These are phyloP conservation scores for Augochlorella aurata DNA, from an alignment of 2,888 invertebrate genomes.

Conservation along the genomic window DNA sequence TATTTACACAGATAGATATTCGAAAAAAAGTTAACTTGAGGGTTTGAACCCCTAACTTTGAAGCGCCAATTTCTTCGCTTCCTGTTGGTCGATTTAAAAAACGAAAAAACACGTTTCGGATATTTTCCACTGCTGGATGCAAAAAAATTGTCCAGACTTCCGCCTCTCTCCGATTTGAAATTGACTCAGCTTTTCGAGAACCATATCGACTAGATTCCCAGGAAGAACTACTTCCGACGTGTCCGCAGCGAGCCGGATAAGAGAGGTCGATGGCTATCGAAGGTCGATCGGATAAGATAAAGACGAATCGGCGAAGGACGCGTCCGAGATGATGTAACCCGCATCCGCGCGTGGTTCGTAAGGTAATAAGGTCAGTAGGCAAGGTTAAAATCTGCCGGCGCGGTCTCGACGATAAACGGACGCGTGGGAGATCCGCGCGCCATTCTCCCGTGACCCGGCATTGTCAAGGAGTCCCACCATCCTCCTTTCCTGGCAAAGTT, in stretches of 20 bases:
- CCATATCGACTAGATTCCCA: neutral
- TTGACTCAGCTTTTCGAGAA: too few species aligned
- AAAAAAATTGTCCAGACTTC: too few species aligned
- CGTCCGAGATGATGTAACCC: conserved; percentile 52
- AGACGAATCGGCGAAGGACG: conserved; percentile 26
- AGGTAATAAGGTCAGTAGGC: conserved; percentile 74
- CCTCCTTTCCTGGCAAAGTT: conserved; percentile 51
- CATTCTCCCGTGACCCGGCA: conserved; percentile 76
- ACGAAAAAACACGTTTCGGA: too few species aligned
- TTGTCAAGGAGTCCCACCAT: conserved; percentile 73
- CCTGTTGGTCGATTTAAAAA: too few species aligned
- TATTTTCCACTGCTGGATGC: too few species aligned
- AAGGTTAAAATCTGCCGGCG: conserved; percentile 68
- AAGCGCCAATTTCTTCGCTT: too few species aligned
- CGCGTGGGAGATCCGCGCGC: conserved; percentile 72
- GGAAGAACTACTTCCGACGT: neutral
- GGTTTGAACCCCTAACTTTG: too few species aligned
- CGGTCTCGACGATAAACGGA: conserved; percentile 68
- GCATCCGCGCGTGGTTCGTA: conserved; percentile 43
- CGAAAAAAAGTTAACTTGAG: too few species aligned
- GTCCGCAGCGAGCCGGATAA: neutral
- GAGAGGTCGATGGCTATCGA: conserved; percentile 16
- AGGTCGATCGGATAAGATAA: conserved; percentile 49
- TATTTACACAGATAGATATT: too few species aligned
- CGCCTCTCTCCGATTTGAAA: too few species aligned